Evolutionary conservation across 2,113 vertebrate species (phyloP).

Genomic region (Sinocyclocheilus anophthalmus): DNA sequence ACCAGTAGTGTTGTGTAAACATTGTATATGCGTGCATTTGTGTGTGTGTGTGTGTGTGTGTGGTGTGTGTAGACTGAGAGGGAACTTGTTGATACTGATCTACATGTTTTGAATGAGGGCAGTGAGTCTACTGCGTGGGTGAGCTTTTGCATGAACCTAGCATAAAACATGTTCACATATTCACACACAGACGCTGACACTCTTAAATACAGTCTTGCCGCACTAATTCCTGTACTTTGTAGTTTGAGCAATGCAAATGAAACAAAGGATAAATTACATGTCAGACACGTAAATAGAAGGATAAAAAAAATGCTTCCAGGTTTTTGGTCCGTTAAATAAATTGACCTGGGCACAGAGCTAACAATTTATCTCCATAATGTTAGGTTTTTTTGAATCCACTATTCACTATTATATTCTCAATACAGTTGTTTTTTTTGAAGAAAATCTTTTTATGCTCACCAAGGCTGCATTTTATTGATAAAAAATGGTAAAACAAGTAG

Average conservation of each 20-base stretch:
- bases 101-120: slow-evolving; percentile 70
- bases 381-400: too few species aligned
- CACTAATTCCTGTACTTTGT: slow-evolving; percentile 15
- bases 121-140: slow-evolving; percentile 68
- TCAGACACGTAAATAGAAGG: not conserved
- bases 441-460: too few species aligned
- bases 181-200: not conserved
- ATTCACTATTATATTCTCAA: too few species aligned
- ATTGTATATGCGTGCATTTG: slow-evolving; percentile 36
- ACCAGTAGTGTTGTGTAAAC: slow-evolving; percentile 53
- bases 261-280: not conserved
- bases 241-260: slow-evolving; percentile 34
- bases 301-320: not conserved
- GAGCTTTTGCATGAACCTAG: slow-evolving; percentile 68
- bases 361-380: too few species aligned
- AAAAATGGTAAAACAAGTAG: too few species aligned
- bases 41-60: slow-evolving; percentile 14
- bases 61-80: slow-evolving; percentile 44
- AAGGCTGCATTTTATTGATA: too few species aligned
- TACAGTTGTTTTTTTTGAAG: too few species aligned
- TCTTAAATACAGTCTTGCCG: slow-evolving; percentile 11
- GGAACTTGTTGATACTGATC: slow-evolving; percentile 72
- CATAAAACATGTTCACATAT: slow-evolving; percentile 46
- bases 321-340: not conserved
- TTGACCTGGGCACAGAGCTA: too few species aligned